A percentile compares a stretch with the other conserved stretches of the same genome.
Evolutionary conservation across 2,797 vertebrate species (phyloP).

Genomic region (Hoplostethus mediterraneus): DNA sequence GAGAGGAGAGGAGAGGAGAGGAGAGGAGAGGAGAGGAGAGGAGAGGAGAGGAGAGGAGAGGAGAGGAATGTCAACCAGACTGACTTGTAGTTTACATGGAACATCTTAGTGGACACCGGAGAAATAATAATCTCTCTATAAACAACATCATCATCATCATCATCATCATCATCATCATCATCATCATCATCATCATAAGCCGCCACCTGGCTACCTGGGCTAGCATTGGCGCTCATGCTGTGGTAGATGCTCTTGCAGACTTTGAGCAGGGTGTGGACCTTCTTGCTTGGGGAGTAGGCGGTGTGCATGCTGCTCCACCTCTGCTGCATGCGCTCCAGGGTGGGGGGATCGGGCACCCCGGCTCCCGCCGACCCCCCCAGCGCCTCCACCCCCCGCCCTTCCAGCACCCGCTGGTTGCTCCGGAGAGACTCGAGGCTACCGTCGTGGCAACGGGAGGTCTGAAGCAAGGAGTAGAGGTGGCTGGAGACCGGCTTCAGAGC

Average conservation of each 20-base stretch:
- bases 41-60: not conserved
- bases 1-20: constrained; percentile 1
- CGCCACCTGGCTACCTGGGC: constrained; percentile 60
- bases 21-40: constrained; percentile 7
- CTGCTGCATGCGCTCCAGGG: constrained; percentile 86
- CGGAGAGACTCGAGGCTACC: constrained; percentile 76
- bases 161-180: too few relatives aligned
- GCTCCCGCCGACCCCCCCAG: constrained; percentile 78
- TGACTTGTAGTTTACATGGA: too few relatives aligned
- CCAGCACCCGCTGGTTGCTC: constrained; percentile 80
- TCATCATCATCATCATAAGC: too few relatives aligned
- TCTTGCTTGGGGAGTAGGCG: constrained; percentile 89
- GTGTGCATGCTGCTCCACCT: constrained; percentile 85
- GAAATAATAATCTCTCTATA: not conserved
- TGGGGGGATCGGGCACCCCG: constrained; percentile 77
- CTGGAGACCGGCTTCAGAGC: constrained; percentile 85
- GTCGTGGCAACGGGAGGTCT: constrained; percentile 66
- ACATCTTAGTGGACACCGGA: not conserved
- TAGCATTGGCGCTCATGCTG: constrained; percentile 84
- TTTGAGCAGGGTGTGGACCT: constrained; percentile 88
- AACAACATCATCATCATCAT: too few relatives aligned
- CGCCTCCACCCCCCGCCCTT: constrained; percentile 64
- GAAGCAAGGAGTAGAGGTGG: constrained; percentile 84
- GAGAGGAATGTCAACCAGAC: too few relatives aligned
- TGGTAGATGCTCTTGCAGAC: constrained; percentile 90